Evolutionary conservation across 2,113 vertebrate species (phyloP).

Genomic region (Dermatemys mawii): DNA sequence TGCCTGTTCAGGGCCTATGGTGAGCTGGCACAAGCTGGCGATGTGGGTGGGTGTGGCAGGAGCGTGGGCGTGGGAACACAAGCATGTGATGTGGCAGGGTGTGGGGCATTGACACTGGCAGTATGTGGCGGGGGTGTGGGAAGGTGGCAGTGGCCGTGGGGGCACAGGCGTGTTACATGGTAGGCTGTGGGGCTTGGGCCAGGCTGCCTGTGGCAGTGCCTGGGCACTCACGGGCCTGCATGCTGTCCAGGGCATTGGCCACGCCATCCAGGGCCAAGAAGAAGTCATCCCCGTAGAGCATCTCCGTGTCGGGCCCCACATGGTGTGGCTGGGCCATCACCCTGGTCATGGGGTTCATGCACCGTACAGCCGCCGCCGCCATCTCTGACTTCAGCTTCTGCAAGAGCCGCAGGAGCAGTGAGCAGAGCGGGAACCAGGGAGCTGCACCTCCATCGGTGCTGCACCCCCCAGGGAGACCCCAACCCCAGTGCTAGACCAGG

Average conservation of each 20-base stretch:
- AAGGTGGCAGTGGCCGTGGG: too few species aligned
- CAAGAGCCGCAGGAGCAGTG: background rate
- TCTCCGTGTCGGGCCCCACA: slow-evolving; percentile 81
- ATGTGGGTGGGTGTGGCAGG: background rate
- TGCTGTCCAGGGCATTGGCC: slow-evolving; percentile 86
- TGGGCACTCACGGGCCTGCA: slow-evolving; percentile 85
- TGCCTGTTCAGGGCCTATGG: too few species aligned
- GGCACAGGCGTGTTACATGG: too few species aligned
- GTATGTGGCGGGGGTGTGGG: too few species aligned
- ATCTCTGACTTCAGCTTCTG: slow-evolving; percentile 86
- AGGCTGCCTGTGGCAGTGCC: too few species aligned
- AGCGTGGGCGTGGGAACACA: too few species aligned
- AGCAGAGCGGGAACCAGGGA: background rate
- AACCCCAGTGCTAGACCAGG: too few species aligned
- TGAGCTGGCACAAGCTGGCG: too few species aligned
- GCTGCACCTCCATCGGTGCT: background rate
- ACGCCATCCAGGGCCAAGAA: slow-evolving; percentile 83
- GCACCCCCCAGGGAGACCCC: background rate
- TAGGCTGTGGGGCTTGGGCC: too few species aligned
- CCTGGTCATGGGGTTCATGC: slow-evolving; percentile 83
- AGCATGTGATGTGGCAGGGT: too few species aligned
- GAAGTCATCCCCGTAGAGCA: slow-evolving; percentile 79
- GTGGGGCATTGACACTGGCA: too few species aligned
- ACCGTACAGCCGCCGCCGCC: slow-evolving; percentile 76
- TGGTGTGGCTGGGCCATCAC: slow-evolving; percentile 80